Base-by-base conservation (phyloP, 2,888 invertebrate species). In the Proisotoma minuta region DNA sequence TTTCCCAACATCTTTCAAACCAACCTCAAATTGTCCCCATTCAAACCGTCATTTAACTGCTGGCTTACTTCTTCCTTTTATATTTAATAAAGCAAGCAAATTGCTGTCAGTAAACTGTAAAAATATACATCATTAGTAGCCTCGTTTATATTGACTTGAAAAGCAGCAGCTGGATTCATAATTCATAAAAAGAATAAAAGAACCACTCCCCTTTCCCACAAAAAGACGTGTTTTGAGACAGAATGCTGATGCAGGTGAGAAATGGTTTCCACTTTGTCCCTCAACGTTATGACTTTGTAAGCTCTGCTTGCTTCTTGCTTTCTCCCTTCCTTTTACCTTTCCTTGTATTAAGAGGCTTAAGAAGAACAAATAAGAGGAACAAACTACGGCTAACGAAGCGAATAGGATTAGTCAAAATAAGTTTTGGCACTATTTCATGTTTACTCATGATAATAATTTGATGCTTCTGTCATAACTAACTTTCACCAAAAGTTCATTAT, bases 401-500 rank as follows among this genome's bases (percentile, higher is more conserved):
- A 54, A 34, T 2, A 27, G 53, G 53, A 54, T 54, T 54, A 28
- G 53, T 54, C 22, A 29, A 47, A 56, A 18, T 54, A 54, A 52
- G 27, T 52, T 52, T 49, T 49, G 49, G 22, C 49, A 52, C 29
- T 28, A 27, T 8, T 52, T 52, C 29, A n/a, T 56, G 56, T 47
- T 56, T 47, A 43, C 56, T 56, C 43, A 47, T 56, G 18, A 56
- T 56, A 56, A 56, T 56, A 56, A 51, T 56, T 56, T 47, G 43
- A 43, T 43, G 43, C 43, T 43, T 43, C 43, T n/a, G 18, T 43
- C 18, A 43, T 43, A 43, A 43, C 43, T 5, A 12, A 12, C 18
- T 20, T 20, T 12, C 5, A 20, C 18, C 5, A 43, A 43, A 43
- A 43, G 10, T 43, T 43, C 43, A 43, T 43, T 43, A 43, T 43